These are phyloP conservation scores for Pristionchus fissidentatus DNA, from an alignment of 2,888 invertebrate genomes.

Conservation along the genomic window DNA sequence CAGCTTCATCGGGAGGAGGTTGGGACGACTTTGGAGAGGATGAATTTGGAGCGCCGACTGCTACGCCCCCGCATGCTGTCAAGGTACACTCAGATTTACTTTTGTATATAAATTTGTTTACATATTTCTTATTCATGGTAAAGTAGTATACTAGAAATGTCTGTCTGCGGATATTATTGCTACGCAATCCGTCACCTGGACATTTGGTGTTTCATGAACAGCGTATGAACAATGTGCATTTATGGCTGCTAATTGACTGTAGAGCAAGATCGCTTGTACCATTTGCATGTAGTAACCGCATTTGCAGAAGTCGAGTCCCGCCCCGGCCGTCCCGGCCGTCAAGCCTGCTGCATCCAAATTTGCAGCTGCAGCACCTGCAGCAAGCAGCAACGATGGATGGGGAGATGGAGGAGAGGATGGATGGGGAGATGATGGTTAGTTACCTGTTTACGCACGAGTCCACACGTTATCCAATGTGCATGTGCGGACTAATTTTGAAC, in stretches of 20 bases:
- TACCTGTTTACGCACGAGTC: no score
- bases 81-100: no score
- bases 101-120: no score
- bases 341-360: conserved; percentile 23
- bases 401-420: conserved; percentile 61
- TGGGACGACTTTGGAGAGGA: conserved; percentile 50
- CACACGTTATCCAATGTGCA: background rate
- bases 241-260: background rate
- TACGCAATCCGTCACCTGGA: background rate
- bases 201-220: no score
- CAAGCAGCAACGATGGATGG: conserved; percentile 65
- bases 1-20: conserved; percentile 21
- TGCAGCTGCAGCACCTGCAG: conserved; percentile 48
- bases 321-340: background rate
- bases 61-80: background rate
- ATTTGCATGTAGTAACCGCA: no score
- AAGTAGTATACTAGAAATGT: no score
- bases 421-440: conserved; percentile 34
- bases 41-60: background rate
- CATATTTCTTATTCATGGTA: no score
- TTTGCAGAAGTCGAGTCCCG: background rate
- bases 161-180: background rate
- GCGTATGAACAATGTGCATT: background rate
- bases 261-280: no score
- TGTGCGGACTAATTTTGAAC: background rate